phyloP scores from a whole-genome alignment of 1,140 invertebrate genomes.

The Procambarus virginalis region DNA sequence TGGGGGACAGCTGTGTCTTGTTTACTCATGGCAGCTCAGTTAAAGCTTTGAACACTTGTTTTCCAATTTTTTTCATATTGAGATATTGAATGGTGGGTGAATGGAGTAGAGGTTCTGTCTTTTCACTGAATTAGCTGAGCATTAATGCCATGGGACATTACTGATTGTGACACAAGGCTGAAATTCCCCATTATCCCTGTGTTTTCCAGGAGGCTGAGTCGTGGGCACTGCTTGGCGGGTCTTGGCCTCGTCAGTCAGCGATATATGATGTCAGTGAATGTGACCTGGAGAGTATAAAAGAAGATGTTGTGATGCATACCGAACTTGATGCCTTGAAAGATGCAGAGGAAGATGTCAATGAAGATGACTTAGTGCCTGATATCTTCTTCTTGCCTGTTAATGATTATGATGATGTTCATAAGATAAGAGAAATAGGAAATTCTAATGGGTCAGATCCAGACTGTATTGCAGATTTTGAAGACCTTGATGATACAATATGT shows the following conservation, averaged over 20 bases:
- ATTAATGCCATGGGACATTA: constrained; percentile 49
- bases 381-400: constrained; percentile 47
- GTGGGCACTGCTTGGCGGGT: constrained; percentile 43
- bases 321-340: constrained; percentile 51
- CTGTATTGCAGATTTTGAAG: constrained; percentile 23
- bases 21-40: constrained; percentile 63
- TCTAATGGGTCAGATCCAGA: neutral
- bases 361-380: constrained; percentile 37
- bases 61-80: constrained; percentile 28
- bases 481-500: constrained; percentile 47
- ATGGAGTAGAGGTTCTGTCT: neutral
- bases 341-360: constrained; percentile 15
- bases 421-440: neutral
- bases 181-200: constrained; percentile 64
- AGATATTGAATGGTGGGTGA: neutral
- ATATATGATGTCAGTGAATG: constrained; percentile 44
- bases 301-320: constrained; percentile 38
- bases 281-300: constrained; percentile 20
- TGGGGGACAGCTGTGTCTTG: constrained; percentile 64
- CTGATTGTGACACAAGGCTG: constrained; percentile 57
- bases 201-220: constrained; percentile 65
- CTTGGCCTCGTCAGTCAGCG: constrained; percentile 48
- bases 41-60: constrained; percentile 35
- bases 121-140: constrained; percentile 28
- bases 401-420: neutral